These are phyloP conservation scores for Lordiphosa collinella DNA, from an alignment of 1,140 invertebrate species.

Conservation along the genomic window DNA sequence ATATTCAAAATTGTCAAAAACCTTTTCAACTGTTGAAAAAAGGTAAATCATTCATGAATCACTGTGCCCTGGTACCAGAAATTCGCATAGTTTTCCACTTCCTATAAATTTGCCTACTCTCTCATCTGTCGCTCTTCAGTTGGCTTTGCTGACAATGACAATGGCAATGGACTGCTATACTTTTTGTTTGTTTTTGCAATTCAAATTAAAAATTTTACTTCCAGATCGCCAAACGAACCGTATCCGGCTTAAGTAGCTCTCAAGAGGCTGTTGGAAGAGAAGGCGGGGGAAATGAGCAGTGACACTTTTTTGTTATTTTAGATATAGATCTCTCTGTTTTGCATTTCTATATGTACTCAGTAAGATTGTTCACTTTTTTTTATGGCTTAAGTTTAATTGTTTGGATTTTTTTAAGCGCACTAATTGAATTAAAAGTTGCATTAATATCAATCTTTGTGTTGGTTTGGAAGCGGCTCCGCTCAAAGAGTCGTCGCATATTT, in stretches of 20 bases:
- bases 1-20: too few relatives aligned
- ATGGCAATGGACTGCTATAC: slow-evolving; percentile 28
- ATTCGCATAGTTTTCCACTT: slow-evolving; percentile 24
- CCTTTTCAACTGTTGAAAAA: too few relatives aligned
- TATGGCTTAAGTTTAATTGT: background rate
- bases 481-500: slow-evolving; percentile 9
- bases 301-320: slow-evolving; percentile 15
- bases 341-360: too few relatives aligned
- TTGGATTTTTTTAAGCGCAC: background rate
- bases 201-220: slow-evolving; percentile 69
- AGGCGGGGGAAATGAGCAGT: background rate
- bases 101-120: slow-evolving; percentile 30
- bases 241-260: slow-evolving; percentile 54
- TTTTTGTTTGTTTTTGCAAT: slow-evolving; percentile 31
- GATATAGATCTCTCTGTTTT: slow-evolving; percentile 17
- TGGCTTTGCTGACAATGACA: slow-evolving; percentile 40
- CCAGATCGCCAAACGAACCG: slow-evolving; percentile 67
- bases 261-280: slow-evolving; percentile 4
- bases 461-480: slow-evolving; percentile 2
- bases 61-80: too few relatives aligned
- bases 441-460: slow-evolving; percentile 31
- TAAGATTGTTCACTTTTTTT: background rate
- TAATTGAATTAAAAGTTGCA: slow-evolving; percentile 28
- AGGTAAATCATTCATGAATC: too few relatives aligned
- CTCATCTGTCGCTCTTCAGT: background rate